A percentile compares a stretch with the other conserved stretches of the same genome.
phyloP scores from a whole-genome alignment of 1,140 invertebrate species.

The Antheraea pernyi region DNA sequence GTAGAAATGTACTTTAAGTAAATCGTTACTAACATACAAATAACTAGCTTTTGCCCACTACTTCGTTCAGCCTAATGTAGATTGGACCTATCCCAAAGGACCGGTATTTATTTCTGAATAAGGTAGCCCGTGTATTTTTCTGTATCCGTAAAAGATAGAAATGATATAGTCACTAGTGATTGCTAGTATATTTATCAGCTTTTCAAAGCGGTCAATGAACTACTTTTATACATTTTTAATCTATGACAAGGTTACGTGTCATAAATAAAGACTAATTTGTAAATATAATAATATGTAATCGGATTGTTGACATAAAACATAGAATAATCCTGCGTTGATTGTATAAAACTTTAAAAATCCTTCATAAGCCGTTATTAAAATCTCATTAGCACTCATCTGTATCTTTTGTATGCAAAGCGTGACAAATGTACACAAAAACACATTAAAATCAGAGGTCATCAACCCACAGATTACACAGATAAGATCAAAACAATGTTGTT shows the following conservation, averaged over 20 bases:
- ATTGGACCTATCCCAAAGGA: too few species aligned
- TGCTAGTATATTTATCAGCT: neutral
- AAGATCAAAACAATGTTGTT: neutral
- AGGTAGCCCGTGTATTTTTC: too few species aligned
- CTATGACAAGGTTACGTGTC: neutral
- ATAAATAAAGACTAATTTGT: neutral
- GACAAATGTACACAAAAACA: constrained; percentile 16
- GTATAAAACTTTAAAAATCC: neutral
- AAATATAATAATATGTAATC: neutral
- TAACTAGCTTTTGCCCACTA: too few species aligned
- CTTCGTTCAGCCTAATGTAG: too few species aligned
- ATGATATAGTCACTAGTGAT: too few species aligned
- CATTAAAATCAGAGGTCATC: constrained; percentile 13
- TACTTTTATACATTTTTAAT: neutral
- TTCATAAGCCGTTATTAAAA: neutral
- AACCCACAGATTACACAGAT: neutral
- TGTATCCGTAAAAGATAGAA: too few species aligned
- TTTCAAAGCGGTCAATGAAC: neutral
- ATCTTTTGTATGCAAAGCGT: constrained; percentile 17
- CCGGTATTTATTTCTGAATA: too few species aligned
- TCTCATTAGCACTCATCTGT: constrained; percentile 2
- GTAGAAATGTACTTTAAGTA: neutral
- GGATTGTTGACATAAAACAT: neutral
- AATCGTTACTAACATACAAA: neutral
- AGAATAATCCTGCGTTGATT: neutral